Conservation (phyloP, 2,797 vertebrate genomes). For the Limosa lapponica region DNA sequence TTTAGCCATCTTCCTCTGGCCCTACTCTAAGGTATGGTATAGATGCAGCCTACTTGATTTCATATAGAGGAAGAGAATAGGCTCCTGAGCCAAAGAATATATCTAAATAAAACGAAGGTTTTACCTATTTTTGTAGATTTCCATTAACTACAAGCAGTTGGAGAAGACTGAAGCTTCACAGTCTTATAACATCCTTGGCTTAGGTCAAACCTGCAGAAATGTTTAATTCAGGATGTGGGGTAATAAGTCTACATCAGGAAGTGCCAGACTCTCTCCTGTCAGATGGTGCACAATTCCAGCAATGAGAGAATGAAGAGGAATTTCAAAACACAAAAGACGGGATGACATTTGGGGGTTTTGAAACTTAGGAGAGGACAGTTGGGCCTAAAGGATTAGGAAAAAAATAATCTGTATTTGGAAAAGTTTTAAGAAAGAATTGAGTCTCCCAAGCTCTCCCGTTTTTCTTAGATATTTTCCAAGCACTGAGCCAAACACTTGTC, state of each 20-base stretch:
- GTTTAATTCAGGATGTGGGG: neutral
- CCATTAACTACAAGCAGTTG: neutral
- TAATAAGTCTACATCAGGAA: neutral
- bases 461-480: neutral
- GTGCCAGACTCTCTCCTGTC: neutral
- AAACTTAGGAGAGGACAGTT: neutral
- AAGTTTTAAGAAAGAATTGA: neutral
- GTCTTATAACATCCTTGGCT: neutral
- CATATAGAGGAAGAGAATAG: neutral
- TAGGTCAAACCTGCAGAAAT: neutral
- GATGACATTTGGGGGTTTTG: fast-evolving
- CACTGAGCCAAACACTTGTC: neutral
- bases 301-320: neutral
- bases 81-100: neutral
- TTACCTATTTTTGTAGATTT: neutral
- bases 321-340: neutral
- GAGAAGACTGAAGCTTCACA: neutral
- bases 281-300: neutral
- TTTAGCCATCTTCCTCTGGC: neutral
- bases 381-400: neutral
- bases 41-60: neutral
- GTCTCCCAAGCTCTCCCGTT: neutral
- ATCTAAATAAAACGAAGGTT: neutral
- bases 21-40: neutral
- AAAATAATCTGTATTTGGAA: neutral